Evolutionary conservation across 1,140 invertebrate species (phyloP).

Genomic region (Vanessa tameamea): DNA sequence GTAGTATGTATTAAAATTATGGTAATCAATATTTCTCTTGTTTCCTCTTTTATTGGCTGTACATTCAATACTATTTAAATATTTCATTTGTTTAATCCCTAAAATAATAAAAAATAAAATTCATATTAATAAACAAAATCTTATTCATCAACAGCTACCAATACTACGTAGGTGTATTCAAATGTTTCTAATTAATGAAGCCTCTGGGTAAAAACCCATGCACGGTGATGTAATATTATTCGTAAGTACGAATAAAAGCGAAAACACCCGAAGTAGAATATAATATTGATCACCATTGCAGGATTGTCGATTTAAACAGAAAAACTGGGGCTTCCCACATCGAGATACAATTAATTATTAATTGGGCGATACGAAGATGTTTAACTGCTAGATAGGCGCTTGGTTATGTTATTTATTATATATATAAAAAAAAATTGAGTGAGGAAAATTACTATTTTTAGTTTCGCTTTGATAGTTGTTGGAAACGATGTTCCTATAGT

Average conservation of each 20-base stretch:
- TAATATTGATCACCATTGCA: slow-evolving; percentile 62
- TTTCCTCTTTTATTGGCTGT: too few species aligned
- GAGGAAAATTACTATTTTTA: background rate
- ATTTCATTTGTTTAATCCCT: too few species aligned
- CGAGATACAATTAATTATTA: slow-evolving; percentile 64
- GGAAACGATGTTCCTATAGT: too few species aligned
- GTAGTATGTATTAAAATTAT: too few species aligned
- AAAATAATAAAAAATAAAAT: too few species aligned
- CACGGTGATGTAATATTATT: background rate
- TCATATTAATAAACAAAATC: too few species aligned
- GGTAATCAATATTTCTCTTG: too few species aligned
- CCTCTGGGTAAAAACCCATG: too few species aligned
- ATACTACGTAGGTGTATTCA: too few species aligned
- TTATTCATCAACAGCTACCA: too few species aligned
- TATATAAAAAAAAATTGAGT: background rate
- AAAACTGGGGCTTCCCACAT: slow-evolving; percentile 59
- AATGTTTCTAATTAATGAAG: too few species aligned
- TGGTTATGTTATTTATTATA: background rate
- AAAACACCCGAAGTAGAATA: slow-evolving; percentile 37
- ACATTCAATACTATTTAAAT: too few species aligned
- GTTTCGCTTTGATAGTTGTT: background rate
- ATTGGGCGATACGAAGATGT: slow-evolving; percentile 41
- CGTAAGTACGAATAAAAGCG: slow-evolving; percentile 21
- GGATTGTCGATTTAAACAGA: slow-evolving; percentile 63
- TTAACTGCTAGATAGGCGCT: slow-evolving; percentile 28